Percentiles rank a stretch among this genome's conserved stretches.
These are phyloP conservation scores for Globodera rostochiensis DNA, from an alignment of 1,140 invertebrate genomes.

Conservation along the genomic window DNA sequence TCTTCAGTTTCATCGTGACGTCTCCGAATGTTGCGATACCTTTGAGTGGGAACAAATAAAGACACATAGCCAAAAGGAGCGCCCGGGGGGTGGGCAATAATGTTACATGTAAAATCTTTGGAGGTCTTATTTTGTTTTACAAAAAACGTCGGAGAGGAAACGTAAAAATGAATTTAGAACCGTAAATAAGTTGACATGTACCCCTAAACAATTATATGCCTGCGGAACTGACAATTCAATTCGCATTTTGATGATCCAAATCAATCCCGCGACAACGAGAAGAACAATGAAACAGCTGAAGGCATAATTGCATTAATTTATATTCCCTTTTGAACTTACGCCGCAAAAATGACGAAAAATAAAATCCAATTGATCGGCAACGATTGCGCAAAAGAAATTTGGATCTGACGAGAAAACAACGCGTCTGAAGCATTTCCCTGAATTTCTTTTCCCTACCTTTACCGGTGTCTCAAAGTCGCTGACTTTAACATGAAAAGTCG, in stretches of 20 bases:
- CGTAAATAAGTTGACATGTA: too few relatives aligned
- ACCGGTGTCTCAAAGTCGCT: slow-evolving; percentile 62
- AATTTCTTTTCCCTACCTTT: slow-evolving; percentile 30
- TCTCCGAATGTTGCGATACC: slow-evolving; percentile 47
- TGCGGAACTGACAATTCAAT: slow-evolving; percentile 14
- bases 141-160: too few relatives aligned
- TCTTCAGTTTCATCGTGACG: slow-evolving; percentile 50
- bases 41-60: slow-evolving; percentile 20
- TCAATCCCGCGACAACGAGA: slow-evolving; percentile 60
- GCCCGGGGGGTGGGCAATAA: too few relatives aligned
- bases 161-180: too few relatives aligned
- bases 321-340: slow-evolving; percentile 47
- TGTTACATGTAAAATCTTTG: too few relatives aligned
- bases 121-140: too few relatives aligned
- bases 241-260: slow-evolving; percentile 63
- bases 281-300: slow-evolving; percentile 65
- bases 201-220: too few relatives aligned
- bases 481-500: slow-evolving; percentile 63
- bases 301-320: slow-evolving; percentile 7
- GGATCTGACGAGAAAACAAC: slow-evolving; percentile 26
- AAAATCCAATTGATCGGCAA: slow-evolving; percentile 65
- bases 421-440: neutral
- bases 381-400: slow-evolving; percentile 65
- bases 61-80: too few relatives aligned
- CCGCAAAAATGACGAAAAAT: slow-evolving; percentile 66